Evolutionary conservation across 2,797 vertebrate genomes (phyloP).

Genomic region (Eidolon dupreanum): DNA sequence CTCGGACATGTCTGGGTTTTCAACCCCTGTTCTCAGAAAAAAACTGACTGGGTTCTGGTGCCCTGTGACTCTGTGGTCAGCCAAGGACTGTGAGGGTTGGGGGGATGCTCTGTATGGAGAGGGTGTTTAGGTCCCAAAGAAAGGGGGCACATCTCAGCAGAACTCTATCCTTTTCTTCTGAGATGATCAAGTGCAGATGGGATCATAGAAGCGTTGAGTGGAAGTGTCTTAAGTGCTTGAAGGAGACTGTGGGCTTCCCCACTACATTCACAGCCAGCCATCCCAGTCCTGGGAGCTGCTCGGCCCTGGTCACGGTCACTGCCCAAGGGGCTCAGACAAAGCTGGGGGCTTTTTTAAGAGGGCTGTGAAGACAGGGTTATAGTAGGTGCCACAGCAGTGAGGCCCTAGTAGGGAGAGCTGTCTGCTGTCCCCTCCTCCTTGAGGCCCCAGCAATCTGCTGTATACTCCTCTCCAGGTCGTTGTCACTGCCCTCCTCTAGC

Average conservation of each 20-base stretch:
- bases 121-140: no score
- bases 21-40: background rate
- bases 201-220: background rate
- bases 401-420: background rate
- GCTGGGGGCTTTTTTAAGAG: background rate
- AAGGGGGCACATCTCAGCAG: background rate
- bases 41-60: rapidly evolving
- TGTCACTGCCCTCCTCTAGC: background rate
- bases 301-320: background rate
- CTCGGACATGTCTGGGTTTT: background rate
- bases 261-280: background rate
- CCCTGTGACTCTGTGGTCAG: background rate
- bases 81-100: background rate
- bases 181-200: background rate
- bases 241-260: background rate
- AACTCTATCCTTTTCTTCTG: background rate
- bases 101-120: background rate
- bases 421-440: background rate
- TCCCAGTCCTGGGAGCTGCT: background rate
- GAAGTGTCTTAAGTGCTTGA: background rate
- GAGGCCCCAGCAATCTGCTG: background rate
- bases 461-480: background rate
- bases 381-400: background rate
- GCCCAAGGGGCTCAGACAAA: background rate
- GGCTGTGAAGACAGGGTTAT: background rate